Conservation (phyloP, 64 coral and sea anemone species). For the Montipora sp. region DNA sequence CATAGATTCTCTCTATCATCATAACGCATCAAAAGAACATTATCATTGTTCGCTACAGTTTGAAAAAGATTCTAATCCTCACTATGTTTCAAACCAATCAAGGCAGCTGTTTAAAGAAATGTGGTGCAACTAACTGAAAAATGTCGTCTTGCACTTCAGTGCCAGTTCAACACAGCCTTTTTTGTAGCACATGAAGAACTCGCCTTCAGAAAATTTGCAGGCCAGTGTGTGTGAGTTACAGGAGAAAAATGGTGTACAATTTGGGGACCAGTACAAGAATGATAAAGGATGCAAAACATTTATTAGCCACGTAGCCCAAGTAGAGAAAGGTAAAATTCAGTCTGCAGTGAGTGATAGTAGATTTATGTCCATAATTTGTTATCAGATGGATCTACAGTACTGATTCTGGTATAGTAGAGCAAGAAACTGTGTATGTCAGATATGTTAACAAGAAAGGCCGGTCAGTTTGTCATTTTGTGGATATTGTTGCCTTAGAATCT, state of each 20-base stretch:
- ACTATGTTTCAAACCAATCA: background rate
- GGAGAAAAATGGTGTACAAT: slow-evolving; percentile 48
- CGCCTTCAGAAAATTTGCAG: slow-evolving; percentile 23
- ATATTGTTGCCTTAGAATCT: slow-evolving; percentile 3
- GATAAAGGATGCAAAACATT: slow-evolving; percentile 30
- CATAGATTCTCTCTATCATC: background rate
- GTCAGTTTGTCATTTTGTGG: background rate
- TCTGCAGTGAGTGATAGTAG: background rate
- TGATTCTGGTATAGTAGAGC: background rate
- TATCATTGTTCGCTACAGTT: slow-evolving; percentile 34
- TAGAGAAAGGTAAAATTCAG: slow-evolving; percentile 40
- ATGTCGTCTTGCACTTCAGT: background rate
- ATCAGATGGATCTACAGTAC: background rate
- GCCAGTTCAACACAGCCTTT: background rate
- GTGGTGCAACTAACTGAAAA: background rate
- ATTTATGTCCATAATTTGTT: background rate
- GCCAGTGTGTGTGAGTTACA: slow-evolving; percentile 21
- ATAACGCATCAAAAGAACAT: slow-evolving; percentile 24
- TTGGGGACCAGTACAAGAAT: slow-evolving; percentile 39
- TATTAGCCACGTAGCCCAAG: slow-evolving; percentile 30
- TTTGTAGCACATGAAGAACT: background rate
- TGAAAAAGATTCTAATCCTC: slow-evolving; percentile 24
- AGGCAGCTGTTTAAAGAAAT: background rate
- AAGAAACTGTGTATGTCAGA: slow-evolving; percentile 10
- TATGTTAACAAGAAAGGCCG: background rate